These are phyloP conservation scores for Colius striatus DNA, from an alignment of 2,113 vertebrate genomes.

Conservation along the genomic window DNA sequence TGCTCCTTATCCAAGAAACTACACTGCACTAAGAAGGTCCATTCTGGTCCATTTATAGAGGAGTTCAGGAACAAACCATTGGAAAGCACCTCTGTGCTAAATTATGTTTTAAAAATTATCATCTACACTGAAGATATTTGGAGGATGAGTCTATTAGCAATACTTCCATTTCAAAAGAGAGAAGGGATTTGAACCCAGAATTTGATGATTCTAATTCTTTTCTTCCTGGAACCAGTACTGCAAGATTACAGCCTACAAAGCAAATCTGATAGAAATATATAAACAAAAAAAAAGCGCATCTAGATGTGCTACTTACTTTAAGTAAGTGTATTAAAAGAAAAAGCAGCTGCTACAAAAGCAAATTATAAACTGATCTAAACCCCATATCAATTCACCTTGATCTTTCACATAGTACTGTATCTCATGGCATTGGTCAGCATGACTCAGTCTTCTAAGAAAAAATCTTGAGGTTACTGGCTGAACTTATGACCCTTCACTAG, in stretches of 20 bases:
- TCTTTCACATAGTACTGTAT: background rate
- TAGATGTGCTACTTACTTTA: slow-evolving; percentile 13
- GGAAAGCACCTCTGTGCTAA: background rate
- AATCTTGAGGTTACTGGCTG: background rate
- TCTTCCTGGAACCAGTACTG: background rate
- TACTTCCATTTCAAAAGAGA: background rate
- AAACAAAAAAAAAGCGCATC: background rate
- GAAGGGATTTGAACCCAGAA: background rate
- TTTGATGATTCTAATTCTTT: background rate
- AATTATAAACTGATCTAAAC: slow-evolving; percentile 20
- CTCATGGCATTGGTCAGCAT: background rate
- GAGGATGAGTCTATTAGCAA: background rate
- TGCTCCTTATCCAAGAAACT: background rate
- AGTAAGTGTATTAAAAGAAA: background rate
- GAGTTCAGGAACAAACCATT: background rate
- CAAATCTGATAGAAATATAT: background rate
- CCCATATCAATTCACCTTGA: background rate
- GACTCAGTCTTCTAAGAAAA: slow-evolving; percentile 22
- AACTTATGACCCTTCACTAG: slow-evolving; percentile 27
- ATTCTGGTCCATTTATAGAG: background rate
- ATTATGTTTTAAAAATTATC: background rate
- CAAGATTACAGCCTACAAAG: background rate
- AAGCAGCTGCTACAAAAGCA: background rate
- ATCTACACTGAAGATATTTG: background rate
- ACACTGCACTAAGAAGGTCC: background rate